A percentile compares a stretch with the other conserved stretches of the same genome.
These are phyloP conservation scores for Grapholita molesta DNA, from an alignment of 1,140 invertebrate genomes.

Conservation along the genomic window DNA sequence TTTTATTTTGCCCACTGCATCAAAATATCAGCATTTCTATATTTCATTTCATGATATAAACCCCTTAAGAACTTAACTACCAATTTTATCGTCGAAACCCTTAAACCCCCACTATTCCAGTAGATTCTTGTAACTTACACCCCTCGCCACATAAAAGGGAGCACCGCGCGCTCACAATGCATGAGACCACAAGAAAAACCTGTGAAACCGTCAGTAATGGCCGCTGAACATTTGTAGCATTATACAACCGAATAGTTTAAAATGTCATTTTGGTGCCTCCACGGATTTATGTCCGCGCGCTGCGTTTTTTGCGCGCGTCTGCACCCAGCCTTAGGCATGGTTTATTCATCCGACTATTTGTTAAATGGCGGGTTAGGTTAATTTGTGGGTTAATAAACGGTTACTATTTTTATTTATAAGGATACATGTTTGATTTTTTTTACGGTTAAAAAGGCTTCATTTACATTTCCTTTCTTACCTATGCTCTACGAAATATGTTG, in stretches of 20 bases:
- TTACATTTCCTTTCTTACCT: no score
- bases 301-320: constrained; percentile 39
- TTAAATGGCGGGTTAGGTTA: constrained; percentile 31
- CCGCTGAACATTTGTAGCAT: constrained; percentile 67
- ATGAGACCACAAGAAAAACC: constrained; percentile 63
- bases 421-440: no score
- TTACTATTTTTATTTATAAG: no score
- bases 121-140: constrained; percentile 19
- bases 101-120: no score
- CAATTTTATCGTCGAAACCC: no score
- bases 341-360: constrained; percentile 64
- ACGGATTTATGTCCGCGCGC: constrained; percentile 29
- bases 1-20: no score
- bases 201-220: constrained; percentile 67
- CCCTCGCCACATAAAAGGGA: constrained; percentile 45
- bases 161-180: constrained; percentile 58
- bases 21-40: no score
- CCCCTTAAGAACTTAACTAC: no score
- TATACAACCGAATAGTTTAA: constrained; percentile 61
- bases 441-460: no score
- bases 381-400: not conserved
- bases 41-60: no score
- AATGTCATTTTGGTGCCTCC: constrained; percentile 38
- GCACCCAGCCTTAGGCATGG: constrained; percentile 45
- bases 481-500: no score